Base-by-base conservation (phyloP, 2,888 invertebrate species). In the Drosophila phalerata region DNA sequence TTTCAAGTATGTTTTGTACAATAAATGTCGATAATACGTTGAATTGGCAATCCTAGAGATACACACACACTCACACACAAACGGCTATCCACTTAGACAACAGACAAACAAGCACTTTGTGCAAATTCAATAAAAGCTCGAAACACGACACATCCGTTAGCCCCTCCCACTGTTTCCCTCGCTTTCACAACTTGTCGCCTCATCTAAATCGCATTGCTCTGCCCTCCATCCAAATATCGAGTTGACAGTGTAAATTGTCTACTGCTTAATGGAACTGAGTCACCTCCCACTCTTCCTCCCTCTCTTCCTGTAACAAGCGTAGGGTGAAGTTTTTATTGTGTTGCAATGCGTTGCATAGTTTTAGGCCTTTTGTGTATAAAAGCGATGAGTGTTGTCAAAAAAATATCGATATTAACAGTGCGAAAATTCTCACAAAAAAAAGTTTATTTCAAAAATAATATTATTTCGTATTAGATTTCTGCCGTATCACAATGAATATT, bases 71-170 rank as follows among this genome's bases (percentile, higher is more conserved):
- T 22, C 22, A 37, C 22, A 48, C 49, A 47, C 61, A 47, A 66
- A 51, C 42, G 25, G 37, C 43, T 52, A 72, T 52, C 65, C 71
- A 79, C 64, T 78, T 77, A 79, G 68, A 72, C 28, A 60, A 37
- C 67, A 66, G 70, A 63, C 79, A 74, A 77, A 77, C 75, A 78
- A 78, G 70, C 79, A 77, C 74, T 77, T 74, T 67, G 48, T 48
- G 56, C 55, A 74, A 78, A 77, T 77, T 77, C 79, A 74, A 77
- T 77, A 78, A 77, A 73, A 78, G 62, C 75, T 45, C 25, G 34
- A 53, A 74, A 74, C 52, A 70, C 40, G 60, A 57, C 37, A 40
- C 15, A 28, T 45, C 68, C 53, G 28, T 34, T 47, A 45, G 28
- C 28, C 40, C 13, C 11, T n/a, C 52, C 30, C 37, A 8, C 19